Evolutionary conservation across 2,888 invertebrate species (phyloP).

Genomic region (Elysia crispata): DNA sequence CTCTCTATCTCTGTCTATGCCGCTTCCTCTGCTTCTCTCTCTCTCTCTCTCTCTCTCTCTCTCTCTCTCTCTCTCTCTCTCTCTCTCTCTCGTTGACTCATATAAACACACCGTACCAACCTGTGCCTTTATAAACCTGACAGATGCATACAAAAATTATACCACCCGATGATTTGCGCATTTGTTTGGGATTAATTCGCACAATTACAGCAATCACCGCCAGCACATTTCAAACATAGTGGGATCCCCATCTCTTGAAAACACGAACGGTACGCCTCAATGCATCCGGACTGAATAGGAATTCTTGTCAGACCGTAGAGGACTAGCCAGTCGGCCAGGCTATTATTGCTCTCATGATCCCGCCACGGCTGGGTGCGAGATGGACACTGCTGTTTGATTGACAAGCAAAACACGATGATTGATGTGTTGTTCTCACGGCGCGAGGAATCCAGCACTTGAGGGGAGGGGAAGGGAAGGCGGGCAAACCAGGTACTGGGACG

Average conservation of each 20-base stretch:
- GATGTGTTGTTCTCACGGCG: slow-evolving; percentile 56
- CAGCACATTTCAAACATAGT: slow-evolving; percentile 42
- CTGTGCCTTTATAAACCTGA: neutral
- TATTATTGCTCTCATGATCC: slow-evolving; percentile 46
- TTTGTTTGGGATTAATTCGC: slow-evolving; percentile 38
- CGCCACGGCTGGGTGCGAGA: slow-evolving; percentile 47
- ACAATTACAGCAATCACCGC: slow-evolving; percentile 45
- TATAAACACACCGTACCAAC: neutral
- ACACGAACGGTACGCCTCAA: slow-evolving; percentile 43
- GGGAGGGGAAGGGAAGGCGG: slow-evolving; percentile 58
- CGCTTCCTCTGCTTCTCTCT: neutral
- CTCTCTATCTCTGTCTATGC: neutral
- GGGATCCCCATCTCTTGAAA: slow-evolving; percentile 42
- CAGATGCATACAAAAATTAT: neutral
- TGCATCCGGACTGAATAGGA: slow-evolving; percentile 48
- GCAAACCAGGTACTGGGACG: slow-evolving; percentile 55
- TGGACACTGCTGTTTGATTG: slow-evolving; percentile 68
- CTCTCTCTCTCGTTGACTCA: slow-evolving; percentile 12
- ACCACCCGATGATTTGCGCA: slow-evolving; percentile 33
- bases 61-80: slow-evolving; percentile 35
- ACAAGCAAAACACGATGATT: slow-evolving; percentile 66
- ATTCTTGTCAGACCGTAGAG: too few relatives aligned
- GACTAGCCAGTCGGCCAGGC: neutral
- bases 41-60: slow-evolving; percentile 20
- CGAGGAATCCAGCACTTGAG: slow-evolving; percentile 56